Percentiles rank a stretch among this genome's conserved stretches.
Evolutionary conservation across 1,140 invertebrate species (phyloP).

Genomic region (Trachymyrmex septentrionalis): DNA sequence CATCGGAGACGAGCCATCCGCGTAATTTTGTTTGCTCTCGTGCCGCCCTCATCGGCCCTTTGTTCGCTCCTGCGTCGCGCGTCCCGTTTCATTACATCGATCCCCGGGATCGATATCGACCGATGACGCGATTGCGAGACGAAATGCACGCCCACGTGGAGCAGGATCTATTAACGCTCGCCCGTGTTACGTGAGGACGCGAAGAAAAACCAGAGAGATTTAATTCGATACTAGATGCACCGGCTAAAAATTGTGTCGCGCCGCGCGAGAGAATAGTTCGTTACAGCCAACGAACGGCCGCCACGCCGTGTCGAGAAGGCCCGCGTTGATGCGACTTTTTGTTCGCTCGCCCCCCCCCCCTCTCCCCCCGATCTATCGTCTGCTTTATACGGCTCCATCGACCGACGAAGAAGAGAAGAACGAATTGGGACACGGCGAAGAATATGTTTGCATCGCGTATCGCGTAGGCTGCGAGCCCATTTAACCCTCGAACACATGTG

Average conservation of each 20-base stretch:
- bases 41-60: slow-evolving; percentile 52
- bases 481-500: neutral
- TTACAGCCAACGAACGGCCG: slow-evolving; percentile 30
- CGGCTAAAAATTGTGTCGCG: slow-evolving; percentile 49
- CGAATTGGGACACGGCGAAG: slow-evolving; percentile 37
- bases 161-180: slow-evolving; percentile 49
- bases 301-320: neutral
- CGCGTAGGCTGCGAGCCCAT: slow-evolving; percentile 21
- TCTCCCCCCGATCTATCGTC: slow-evolving; percentile 50
- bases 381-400: slow-evolving; percentile 45
- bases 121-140: neutral
- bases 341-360: slow-evolving; percentile 29
- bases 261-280: slow-evolving; percentile 57
- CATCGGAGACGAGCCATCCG: slow-evolving; percentile 45
- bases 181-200: slow-evolving; percentile 23
- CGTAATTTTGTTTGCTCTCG: slow-evolving; percentile 59
- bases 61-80: slow-evolving; percentile 43
- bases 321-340: slow-evolving; percentile 50
- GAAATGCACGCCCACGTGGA: slow-evolving; percentile 16
- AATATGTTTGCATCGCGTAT: neutral
- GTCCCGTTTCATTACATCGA: slow-evolving; percentile 55
- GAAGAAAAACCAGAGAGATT: slow-evolving; percentile 48
- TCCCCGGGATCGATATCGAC: slow-evolving; percentile 29
- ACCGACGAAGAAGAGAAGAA: slow-evolving; percentile 18
- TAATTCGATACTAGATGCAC: slow-evolving; percentile 50